Base-by-base conservation (phyloP, 2,888 invertebrate genomes). In the Aphodius sticticus region DNA sequence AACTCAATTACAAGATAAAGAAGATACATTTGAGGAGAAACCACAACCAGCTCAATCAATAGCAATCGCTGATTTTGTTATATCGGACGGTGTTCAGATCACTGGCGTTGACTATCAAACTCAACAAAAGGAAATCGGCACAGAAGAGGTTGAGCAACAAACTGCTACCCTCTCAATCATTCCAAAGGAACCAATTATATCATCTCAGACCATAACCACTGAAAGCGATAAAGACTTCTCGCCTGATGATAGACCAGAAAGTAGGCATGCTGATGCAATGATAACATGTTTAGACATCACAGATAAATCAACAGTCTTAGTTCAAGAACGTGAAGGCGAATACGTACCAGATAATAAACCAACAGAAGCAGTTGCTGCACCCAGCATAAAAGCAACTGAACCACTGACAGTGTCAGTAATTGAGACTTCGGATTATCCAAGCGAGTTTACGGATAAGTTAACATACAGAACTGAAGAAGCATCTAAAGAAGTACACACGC, bases 251-350 rank as follows among this genome's bases (percentile, higher is more conserved):
- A 86, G 89, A 82, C 88, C 90, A 26, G 85, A 88, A 76, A 84
- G 86, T 35, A 90, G 89, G 84, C 89, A 86, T 81, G 92, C 92
- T 7, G 88, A 89, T 69, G 84, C 92, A 12, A 87, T 89, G 14
- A 88, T 94, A 83, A 90, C 90, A 75, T 89, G 91, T 76, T 87
- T 94, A 77, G 92, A 93, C 86, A 89, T 91, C 71, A 92, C 92
- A 83, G 92, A 92, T 85, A 86, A 91, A 37, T 90, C 91, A 6
- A 91, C 92, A 84, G 90, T 93, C 0, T 86, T 92, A n/a, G 86
- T 93, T 7, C 93, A 94, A 88, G 95, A 95, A 89, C 91, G 92
- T 70, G 94, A 94, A 90, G 91, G 90, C 74, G 89, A 91, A 74
- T 91, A 94, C 36, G 84, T 88, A 14, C 86, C 90, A 15, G 90